Evolutionary conservation across 2,797 vertebrate species (phyloP).

Genomic region (Poeciliopsis presidionis): DNA sequence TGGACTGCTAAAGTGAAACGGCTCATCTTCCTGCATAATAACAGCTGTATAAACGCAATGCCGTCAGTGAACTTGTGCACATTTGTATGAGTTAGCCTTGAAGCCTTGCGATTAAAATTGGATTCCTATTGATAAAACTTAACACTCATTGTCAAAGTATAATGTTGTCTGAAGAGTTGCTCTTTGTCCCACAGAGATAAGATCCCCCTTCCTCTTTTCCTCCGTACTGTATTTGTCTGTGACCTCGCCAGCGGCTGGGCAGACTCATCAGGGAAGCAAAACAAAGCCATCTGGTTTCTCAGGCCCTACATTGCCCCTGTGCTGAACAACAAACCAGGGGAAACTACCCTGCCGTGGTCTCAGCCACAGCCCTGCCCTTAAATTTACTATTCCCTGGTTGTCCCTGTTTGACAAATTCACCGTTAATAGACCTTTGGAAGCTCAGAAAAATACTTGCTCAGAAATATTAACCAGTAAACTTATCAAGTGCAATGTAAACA

Average conservation of each 20-base stretch:
- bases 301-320: constrained; percentile 78
- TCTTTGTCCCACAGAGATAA: constrained; percentile 58
- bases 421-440: constrained; percentile 26
- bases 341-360: constrained; percentile 67
- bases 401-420: constrained; percentile 32
- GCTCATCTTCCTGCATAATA: neutral
- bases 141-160: constrained; percentile 2
- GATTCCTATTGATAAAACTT: neutral
- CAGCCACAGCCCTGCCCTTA: constrained; percentile 44
- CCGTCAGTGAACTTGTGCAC: neutral
- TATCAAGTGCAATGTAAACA: neutral
- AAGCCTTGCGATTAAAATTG: neutral
- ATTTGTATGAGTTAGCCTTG: neutral
- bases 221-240: constrained; percentile 64
- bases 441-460: neutral
- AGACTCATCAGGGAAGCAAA: constrained; percentile 78
- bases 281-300: constrained; percentile 90
- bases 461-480: constrained; percentile 21
- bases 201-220: constrained; percentile 50
- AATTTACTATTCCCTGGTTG: constrained; percentile 34
- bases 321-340: constrained; percentile 71
- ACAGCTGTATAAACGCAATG: constrained; percentile 10
- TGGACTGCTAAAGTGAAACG: neutral
- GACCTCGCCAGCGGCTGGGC: constrained; percentile 73
- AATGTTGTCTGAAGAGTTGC: constrained; percentile 21